Evolutionary conservation across 2,888 invertebrate species (phyloP), one percentile per base, ranked within the genome.

Genomic region (Eudasyphora cyanicolor): DNA sequence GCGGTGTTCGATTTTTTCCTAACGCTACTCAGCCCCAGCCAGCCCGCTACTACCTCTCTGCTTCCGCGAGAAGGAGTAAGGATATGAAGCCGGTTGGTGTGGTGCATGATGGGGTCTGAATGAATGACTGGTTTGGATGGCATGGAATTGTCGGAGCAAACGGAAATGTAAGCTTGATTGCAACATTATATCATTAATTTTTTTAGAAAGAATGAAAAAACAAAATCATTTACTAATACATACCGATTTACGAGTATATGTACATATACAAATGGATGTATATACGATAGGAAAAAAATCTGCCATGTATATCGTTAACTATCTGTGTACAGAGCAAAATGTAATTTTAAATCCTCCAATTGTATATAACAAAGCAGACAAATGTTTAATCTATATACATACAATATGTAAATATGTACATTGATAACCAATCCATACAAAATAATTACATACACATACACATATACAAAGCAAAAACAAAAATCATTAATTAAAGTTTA

Each of bases 181-280:
- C 84, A 79, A 85, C 83, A 82, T 85, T 85, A 85, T 86, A 78
- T 76, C 82, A 84, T 86, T 85, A 84, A 85, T 85, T 85, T 84
- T 70, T 57, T 67, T 24, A 19, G 32, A 80, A 78, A 51, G 21
- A 60, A 32, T 24, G 38, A 21, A 54, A 71, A 71, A 51, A n/a
- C n/a, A n/a, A n/a, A 17, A 35, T 38, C 51, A 71, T 35, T 71
- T 71, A 71, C 71, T 54, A 71, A 71, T 71, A 45, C 24, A 69
- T 21, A 64, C 7, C 17, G n/a, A 27, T 17, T 12, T 10, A 35
- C 32, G 21, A 64, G 60, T 64, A 62, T 17, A 24, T 29, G 27
- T 38, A 62, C 62, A 62, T 19, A 62, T 29, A 62, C 4, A n/a
- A 8, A 29, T 60, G 8, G 1, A 57, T 57, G 14, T 27, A 19